Evolutionary conservation across 2,888 invertebrate species (phyloP).

Genomic region (Melanargia galathea): DNA sequence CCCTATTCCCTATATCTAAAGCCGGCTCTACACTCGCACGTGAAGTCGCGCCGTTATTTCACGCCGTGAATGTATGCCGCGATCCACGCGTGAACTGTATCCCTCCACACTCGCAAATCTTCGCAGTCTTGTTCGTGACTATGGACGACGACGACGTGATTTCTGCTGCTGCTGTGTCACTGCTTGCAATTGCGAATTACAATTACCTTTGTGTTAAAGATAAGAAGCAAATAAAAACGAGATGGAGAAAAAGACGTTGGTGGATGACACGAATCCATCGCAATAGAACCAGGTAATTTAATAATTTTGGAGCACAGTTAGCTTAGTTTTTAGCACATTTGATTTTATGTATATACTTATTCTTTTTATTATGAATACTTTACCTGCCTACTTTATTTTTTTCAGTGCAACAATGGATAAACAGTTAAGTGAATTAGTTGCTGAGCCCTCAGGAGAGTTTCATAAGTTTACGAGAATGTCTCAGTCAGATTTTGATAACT

Average conservation of each 20-base stretch:
- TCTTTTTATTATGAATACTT: too few species aligned
- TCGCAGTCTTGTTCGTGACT: too few species aligned
- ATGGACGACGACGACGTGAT: too few species aligned
- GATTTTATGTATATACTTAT: too few species aligned
- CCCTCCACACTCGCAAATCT: too few species aligned
- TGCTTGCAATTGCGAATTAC: conserved; percentile 7
- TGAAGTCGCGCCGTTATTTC: too few species aligned
- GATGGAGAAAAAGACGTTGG: conserved; percentile 24
- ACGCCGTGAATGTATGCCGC: too few species aligned
- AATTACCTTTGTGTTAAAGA: conserved; percentile 8
- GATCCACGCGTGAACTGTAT: too few species aligned
- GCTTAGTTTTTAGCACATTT: conserved; percentile 4
- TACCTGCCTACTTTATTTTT: too few species aligned
- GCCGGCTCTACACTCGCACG: too few species aligned
- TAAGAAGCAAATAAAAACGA: conserved; percentile 7
- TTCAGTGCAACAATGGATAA: conserved; percentile 5
- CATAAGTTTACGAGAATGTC: conserved; percentile 10
- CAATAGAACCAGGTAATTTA: conserved; percentile 35
- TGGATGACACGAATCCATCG: conserved; percentile 37
- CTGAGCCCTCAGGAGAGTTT: conserved; percentile 16
- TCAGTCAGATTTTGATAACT: conserved; percentile 15
- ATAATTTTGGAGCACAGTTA: conserved; percentile 22
- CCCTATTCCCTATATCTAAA: too few species aligned
- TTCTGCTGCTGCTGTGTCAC: conserved; percentile 20
- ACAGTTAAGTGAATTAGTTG: background rate